A percentile compares a stretch with the other conserved stretches of the same genome.
phyloP scores from a whole-genome alignment of 2,113 vertebrate genomes.

The pig (Sus scrofa) region T2T-Sscrofa CM000818.6:103625001-103625500 shows the following conservation, averaged over 20 bases:
- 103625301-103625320: not conserved
- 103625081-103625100: not conserved
- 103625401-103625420: not conserved
- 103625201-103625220: not conserved
- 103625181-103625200: not conserved
- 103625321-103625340: not conserved
- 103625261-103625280: constrained; percentile 37
- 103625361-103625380: no score
- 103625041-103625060: not conserved
- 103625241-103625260: not conserved
- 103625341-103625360: no score
- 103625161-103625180: not conserved
- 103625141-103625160: not conserved
- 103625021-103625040: not conserved
- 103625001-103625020: not conserved
- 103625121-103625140: not conserved
- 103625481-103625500: not conserved
- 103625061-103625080: not conserved
- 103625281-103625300: not conserved
- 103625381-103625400: not conserved
- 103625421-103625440: not conserved
- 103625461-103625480: not conserved
- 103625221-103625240: not conserved
- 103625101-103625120: rapidly evolving
- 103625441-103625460: not conserved